Evolutionary conservation across 2,113 vertebrate genomes (phyloP).

Genomic region (Peucedramus taeniatus): DNA sequence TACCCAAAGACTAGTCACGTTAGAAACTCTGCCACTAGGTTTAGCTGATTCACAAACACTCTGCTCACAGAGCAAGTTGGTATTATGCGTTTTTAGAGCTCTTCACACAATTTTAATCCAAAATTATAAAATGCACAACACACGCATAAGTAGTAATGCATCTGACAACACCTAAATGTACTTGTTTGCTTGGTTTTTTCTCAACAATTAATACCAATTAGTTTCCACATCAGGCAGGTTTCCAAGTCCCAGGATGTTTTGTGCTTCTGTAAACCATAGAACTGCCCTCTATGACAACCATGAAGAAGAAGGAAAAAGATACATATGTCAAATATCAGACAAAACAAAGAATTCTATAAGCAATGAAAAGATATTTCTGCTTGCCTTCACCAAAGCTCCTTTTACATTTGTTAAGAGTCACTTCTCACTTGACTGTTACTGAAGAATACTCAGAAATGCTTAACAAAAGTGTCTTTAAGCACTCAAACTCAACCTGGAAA

Average conservation of each 20-base stretch:
- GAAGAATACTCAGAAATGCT: slow-evolving; percentile 34
- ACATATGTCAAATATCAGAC: neutral
- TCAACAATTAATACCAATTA: neutral
- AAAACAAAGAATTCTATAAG: neutral
- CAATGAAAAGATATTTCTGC: neutral
- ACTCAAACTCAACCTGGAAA: slow-evolving; percentile 27
- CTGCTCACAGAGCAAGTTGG: neutral
- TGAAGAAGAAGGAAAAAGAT: neutral
- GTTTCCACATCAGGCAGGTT: neutral
- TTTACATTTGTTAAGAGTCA: neutral
- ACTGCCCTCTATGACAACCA: neutral
- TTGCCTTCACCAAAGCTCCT: neutral
- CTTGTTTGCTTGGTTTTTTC: neutral
- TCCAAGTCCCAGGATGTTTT: neutral
- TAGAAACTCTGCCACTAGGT: neutral
- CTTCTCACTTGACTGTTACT: neutral
- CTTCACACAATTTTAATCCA: neutral
- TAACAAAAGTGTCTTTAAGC: slow-evolving; percentile 38
- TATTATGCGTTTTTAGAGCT: neutral
- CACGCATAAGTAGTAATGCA: neutral
- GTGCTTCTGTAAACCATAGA: neutral
- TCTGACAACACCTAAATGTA: neutral
- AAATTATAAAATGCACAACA: neutral
- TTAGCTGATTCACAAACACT: neutral
- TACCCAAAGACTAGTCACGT: fast-evolving